Evolutionary conservation across 2,113 vertebrate species (phyloP).

Genomic region (Lanius ludovicianus): DNA sequence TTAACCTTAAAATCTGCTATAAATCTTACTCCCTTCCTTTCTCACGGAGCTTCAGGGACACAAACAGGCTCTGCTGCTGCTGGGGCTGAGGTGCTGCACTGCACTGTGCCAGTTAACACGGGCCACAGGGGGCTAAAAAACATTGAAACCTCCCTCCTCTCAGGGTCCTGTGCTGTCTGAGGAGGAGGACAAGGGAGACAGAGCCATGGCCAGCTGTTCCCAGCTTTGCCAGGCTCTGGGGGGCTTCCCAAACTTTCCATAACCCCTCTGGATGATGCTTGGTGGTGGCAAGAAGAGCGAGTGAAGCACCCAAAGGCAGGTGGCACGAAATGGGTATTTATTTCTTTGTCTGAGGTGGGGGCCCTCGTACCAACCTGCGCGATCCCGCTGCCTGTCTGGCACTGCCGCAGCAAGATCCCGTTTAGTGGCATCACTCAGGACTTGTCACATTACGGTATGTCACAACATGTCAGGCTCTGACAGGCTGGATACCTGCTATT

Average conservation of each 20-base stretch:
- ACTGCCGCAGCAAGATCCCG: background rate
- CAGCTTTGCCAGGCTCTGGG: background rate
- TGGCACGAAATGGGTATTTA: background rate
- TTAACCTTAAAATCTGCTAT: conserved; percentile 60
- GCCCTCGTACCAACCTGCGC: background rate
- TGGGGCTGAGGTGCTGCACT: background rate
- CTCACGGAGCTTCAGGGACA: background rate
- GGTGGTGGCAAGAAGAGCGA: rapidly evolving
- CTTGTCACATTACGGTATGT: conserved; percentile 52
- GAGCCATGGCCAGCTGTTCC: background rate
- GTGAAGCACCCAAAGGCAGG: background rate
- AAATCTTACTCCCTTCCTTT: conserved; percentile 26
- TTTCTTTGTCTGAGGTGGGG: background rate
- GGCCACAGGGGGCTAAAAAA: rapidly evolving
- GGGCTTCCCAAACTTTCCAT: rapidly evolving
- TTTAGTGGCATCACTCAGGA: conserved; percentile 65
- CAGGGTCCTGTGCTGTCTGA: background rate
- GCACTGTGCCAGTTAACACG: rapidly evolving
- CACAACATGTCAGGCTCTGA: conserved; percentile 70
- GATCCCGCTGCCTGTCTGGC: background rate
- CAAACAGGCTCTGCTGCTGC: background rate
- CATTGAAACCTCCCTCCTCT: background rate
- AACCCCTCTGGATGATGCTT: background rate
- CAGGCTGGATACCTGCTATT: conserved; percentile 70
- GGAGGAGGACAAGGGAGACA: background rate